A percentile compares a stretch with the other conserved stretches of the same genome.
Conservation (phyloP, 2,888 invertebrate genomes). For the Perdita meconis region DNA sequence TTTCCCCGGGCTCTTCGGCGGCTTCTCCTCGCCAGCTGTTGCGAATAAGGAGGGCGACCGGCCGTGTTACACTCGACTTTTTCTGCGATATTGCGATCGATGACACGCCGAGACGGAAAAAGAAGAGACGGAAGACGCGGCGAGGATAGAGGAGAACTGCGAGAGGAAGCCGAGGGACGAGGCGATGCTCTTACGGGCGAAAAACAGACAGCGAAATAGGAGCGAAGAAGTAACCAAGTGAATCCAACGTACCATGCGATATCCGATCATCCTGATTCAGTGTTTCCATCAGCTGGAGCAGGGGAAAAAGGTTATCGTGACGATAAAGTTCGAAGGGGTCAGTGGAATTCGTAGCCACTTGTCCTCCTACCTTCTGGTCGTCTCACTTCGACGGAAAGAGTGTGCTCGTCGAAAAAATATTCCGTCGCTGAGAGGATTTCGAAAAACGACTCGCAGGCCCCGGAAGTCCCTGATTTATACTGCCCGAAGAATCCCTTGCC, state of each 20-base stretch:
- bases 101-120: conserved; percentile 23
- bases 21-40: conserved; percentile 55
- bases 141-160: neutral
- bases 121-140: too few relatives aligned
- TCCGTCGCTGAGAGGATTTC: conserved; percentile 11
- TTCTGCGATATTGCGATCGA: conserved; percentile 55
- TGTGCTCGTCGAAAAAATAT: conserved; percentile 23
- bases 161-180: too few relatives aligned
- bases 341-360: conserved; percentile 40
- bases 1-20: conserved; percentile 16
- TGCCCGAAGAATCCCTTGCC: conserved; percentile 8
- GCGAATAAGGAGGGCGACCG: conserved; percentile 30
- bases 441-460: conserved; percentile 2
- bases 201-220: conserved; percentile 38
- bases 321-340: conserved; percentile 58
- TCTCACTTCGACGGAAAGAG: conserved; percentile 18
- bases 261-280: conserved; percentile 65
- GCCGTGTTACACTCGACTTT: conserved; percentile 47
- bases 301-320: conserved; percentile 56
- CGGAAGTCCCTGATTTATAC: conserved; percentile 38
- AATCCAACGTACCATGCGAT: conserved; percentile 52
- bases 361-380: conserved; percentile 46
- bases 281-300: conserved; percentile 45
- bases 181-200: conserved; percentile 18
- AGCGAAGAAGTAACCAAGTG: conserved; percentile 52